phyloP scores from a whole-genome alignment of 2,797 vertebrate species.

The Bufotes viridis region DNA sequence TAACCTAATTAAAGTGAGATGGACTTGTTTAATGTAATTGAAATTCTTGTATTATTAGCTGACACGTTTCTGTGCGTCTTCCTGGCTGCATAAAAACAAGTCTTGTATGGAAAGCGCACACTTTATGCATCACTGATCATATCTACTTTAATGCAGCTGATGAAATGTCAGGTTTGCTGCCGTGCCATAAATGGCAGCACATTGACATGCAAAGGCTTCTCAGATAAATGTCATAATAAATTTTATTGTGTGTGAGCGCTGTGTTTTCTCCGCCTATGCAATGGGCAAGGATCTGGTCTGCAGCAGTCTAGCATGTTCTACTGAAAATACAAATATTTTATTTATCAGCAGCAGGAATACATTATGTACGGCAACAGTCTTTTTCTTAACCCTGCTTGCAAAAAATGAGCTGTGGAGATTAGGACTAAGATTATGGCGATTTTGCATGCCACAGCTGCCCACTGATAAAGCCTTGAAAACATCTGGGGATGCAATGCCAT shows the following conservation, averaged over 20 bases:
- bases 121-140: constrained; percentile 30
- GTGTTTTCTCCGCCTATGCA: not conserved
- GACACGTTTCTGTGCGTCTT: constrained; percentile 1
- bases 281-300: not conserved
- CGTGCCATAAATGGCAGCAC: not conserved
- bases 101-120: not conserved
- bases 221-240: not conserved
- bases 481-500: not conserved
- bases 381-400: not conserved
- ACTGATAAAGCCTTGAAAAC: not conserved
- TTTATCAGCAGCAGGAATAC: not conserved
- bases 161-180: constrained; percentile 6
- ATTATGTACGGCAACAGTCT: not conserved
- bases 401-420: not conserved
- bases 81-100: not conserved
- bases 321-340: not conserved
- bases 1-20: constrained; percentile 26
- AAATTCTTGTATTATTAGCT: constrained; percentile 35
- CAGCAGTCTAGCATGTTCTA: not conserved
- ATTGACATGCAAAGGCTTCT: not conserved
- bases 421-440: too few species aligned
- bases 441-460: not conserved
- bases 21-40: constrained; percentile 29
- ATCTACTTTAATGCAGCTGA: not conserved
- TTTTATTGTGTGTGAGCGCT: not conserved